Evolutionary conservation across 2,797 vertebrate species (phyloP).

Genomic region (Apodemus agrarius): DNA sequence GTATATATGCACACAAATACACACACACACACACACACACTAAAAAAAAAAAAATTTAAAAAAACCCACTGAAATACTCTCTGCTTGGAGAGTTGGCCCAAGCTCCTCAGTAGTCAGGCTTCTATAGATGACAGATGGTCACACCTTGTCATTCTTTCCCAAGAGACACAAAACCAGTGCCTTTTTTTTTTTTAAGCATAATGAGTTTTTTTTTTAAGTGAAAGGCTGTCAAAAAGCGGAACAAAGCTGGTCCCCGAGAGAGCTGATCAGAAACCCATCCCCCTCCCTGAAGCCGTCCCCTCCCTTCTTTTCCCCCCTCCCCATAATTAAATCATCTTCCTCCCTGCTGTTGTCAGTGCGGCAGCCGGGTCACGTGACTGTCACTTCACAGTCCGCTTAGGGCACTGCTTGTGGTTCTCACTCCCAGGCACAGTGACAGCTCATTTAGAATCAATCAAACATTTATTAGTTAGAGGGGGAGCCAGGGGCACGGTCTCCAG

Average conservation of each 20-base stretch:
- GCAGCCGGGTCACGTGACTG: conserved; percentile 44
- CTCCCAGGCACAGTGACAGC: conserved; percentile 72
- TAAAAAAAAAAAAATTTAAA: neutral
- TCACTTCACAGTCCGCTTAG: conserved; percentile 70
- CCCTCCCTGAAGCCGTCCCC: neutral
- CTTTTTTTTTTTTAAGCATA: neutral
- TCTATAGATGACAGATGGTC: conserved; percentile 29
- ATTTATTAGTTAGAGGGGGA: conserved; percentile 66
- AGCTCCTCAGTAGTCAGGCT: neutral
- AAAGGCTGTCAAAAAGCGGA: neutral
- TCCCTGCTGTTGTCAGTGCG: conserved; percentile 42
- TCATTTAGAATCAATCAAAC: conserved; percentile 82
- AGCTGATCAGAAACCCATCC: neutral
- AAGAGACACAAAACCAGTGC: neutral
- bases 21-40: neutral
- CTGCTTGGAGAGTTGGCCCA: conserved; percentile 11
- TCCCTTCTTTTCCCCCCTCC: neutral
- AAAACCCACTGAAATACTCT: neutral
- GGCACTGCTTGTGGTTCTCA: conserved; percentile 66
- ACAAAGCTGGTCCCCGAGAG: neutral
- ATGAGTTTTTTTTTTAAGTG: neutral
- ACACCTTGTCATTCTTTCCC: neutral
- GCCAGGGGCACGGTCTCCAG: neutral
- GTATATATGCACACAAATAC: no score
- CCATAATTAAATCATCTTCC: conserved; percentile 50